Conservation (phyloP, 2,797 vertebrate species). For the Mus minutoides region DNA sequence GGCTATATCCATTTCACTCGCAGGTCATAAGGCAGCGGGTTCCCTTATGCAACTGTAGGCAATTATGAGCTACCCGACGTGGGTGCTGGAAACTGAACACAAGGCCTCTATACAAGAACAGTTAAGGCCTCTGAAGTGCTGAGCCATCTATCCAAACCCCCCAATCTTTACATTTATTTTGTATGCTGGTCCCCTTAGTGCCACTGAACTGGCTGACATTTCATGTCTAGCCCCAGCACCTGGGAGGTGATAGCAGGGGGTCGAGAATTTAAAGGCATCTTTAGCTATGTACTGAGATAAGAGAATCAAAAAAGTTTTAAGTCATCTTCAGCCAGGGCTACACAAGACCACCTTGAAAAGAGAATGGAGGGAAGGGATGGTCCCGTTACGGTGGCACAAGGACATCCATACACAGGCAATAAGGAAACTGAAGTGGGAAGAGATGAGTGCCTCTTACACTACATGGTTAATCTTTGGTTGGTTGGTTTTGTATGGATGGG, state of each 20-base stretch:
- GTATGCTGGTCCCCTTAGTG: neutral
- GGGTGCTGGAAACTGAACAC: neutral
- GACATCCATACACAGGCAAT: no score
- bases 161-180: neutral
- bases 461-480: neutral
- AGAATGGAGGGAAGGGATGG: no score
- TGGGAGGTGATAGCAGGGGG: neutral
- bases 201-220: neutral
- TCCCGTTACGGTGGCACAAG: no score
- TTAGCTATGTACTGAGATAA: neutral
- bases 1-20: neutral
- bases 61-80: neutral
- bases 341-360: neutral
- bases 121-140: neutral
- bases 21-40: neutral
- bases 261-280: neutral
- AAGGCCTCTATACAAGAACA: neutral
- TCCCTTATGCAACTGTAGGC: neutral
- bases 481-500: neutral
- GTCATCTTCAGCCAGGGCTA: neutral
- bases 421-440: neutral
- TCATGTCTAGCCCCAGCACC: neutral
- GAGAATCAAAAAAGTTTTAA: neutral
- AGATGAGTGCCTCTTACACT: neutral
- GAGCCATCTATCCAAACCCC: neutral